phyloP scores from a whole-genome alignment of 1,140 invertebrate species.

The Lucilia sericata region DNA sequence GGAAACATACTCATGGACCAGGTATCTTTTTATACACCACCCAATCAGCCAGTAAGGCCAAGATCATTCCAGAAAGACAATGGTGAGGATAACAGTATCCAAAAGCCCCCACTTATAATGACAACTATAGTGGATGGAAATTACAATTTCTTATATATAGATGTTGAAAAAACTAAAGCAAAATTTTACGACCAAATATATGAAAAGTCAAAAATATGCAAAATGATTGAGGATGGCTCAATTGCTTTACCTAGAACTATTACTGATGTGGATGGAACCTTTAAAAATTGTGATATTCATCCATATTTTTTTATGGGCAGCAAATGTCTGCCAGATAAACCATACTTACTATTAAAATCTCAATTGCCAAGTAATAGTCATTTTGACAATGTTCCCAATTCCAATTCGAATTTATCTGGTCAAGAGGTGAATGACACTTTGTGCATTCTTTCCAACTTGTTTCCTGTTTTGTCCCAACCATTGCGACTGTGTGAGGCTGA shows the following conservation, averaged over 20 bases:
- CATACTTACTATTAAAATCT: slow-evolving; percentile 57
- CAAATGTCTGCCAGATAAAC: slow-evolving; percentile 56
- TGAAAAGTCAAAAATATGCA: slow-evolving; percentile 62
- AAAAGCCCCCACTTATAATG: slow-evolving; percentile 58
- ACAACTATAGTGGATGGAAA: slow-evolving; percentile 63
- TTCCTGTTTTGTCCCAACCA: slow-evolving; percentile 62
- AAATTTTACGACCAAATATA: slow-evolving; percentile 61
- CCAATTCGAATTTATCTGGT: slow-evolving; percentile 55
- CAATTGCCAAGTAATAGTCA: slow-evolving; percentile 49
- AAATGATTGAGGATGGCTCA: slow-evolving; percentile 54
- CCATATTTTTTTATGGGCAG: slow-evolving; percentile 61
- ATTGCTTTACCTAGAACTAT: not conserved
- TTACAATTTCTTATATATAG: slow-evolving; percentile 64
- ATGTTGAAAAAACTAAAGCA: slow-evolving; percentile 59
- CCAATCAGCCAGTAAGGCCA: not conserved
- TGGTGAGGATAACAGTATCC: slow-evolving; percentile 22
- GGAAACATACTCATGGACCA: slow-evolving; percentile 63
- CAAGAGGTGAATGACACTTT: slow-evolving; percentile 62
- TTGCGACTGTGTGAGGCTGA: slow-evolving; percentile 61
- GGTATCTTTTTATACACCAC: slow-evolving; percentile 57
- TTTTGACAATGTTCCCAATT: not conserved
- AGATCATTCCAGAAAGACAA: not conserved
- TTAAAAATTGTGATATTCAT: slow-evolving; percentile 11
- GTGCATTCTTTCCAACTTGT: slow-evolving; percentile 64
- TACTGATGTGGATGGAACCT: slow-evolving; percentile 46